Base-by-base conservation (phyloP, 2,113 vertebrate species). In the Eleginops maclovinus region DNA sequence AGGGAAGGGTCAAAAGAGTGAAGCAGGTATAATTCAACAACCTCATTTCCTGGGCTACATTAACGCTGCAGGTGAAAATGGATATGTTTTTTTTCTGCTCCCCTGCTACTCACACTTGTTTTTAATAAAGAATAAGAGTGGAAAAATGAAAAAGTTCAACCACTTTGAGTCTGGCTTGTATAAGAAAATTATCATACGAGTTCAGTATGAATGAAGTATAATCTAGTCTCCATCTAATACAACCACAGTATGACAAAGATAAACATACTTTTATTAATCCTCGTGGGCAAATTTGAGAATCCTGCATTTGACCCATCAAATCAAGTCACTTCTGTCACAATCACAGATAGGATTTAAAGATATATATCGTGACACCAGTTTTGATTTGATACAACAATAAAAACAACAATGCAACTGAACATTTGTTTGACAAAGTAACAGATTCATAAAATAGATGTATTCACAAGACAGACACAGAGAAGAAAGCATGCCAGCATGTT, bases 21-120 rank as follows among this genome's bases (percentile, higher is more conserved):
- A 58, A 70, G 61, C 22, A 73, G 60, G 47, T 41, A 26, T 58
- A 21, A 58, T 51, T 47, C n/a, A 65, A 51, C 44, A 50, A 49
- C 56, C 31, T 59, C 4, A 41, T 53, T 11, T 71, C 24, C 13
- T 56, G 41, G 16, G 14, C 24, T 53, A 43, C 43, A 68, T 58
- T 79, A 51, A 59, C 54, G 60, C 54, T 53, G 21, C 61, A 66
- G 22, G 11, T 49, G 46, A 53, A 58, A 22, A 24, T 31, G 44
- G 43, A 24, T 13, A n/a, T 58, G 21, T 44, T 47, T 62, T 9
- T 44, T 24, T 17, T 19, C 0, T 41, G 16, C 16, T 28, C 46
- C 24, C 15, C 41, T 50, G 13, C 21, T 5, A 24, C 14, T 50
- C 43, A 58, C 9, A 26, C n/a, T 17, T 51, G 1, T 28, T 47